Evolutionary conservation across 2,113 vertebrate species (phyloP).

Genomic region (Crotalus tigris): DNA sequence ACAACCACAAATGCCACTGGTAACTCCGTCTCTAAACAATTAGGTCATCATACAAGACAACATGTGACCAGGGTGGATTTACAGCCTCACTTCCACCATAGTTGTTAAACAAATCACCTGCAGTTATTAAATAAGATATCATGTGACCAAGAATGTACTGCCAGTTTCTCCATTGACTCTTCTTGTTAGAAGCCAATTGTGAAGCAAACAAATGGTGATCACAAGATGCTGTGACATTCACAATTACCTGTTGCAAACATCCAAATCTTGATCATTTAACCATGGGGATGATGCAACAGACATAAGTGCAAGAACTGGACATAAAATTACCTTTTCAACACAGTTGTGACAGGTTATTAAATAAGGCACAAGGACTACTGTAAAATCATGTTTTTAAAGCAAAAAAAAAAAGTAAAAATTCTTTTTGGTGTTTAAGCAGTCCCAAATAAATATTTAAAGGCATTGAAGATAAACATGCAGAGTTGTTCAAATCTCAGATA

Average conservation of each 20-base stretch:
- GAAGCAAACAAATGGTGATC: neutral
- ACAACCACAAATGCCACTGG: neutral
- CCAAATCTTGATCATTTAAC: neutral
- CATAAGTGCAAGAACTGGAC: neutral
- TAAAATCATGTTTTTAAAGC: neutral
- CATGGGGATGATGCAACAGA: neutral
- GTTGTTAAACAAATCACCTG: neutral
- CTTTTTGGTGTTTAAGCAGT: neutral
- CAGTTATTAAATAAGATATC: neutral
- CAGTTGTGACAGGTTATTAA: neutral
- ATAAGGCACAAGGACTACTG: neutral
- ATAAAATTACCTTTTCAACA: neutral
- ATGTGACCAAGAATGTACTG: neutral
- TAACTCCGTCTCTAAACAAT: neutral
- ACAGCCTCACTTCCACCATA: neutral
- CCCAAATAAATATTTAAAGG: neutral
- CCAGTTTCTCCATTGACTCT: neutral
- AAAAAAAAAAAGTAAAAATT: neutral
- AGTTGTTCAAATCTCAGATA: neutral
- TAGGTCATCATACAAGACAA: neutral
- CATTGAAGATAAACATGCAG: neutral
- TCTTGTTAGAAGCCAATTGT: neutral
- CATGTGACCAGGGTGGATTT: neutral
- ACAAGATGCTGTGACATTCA: neutral
- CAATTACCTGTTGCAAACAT: neutral